Conservation (phyloP, 2,797 vertebrate species). For the Poecile montanus region DNA sequence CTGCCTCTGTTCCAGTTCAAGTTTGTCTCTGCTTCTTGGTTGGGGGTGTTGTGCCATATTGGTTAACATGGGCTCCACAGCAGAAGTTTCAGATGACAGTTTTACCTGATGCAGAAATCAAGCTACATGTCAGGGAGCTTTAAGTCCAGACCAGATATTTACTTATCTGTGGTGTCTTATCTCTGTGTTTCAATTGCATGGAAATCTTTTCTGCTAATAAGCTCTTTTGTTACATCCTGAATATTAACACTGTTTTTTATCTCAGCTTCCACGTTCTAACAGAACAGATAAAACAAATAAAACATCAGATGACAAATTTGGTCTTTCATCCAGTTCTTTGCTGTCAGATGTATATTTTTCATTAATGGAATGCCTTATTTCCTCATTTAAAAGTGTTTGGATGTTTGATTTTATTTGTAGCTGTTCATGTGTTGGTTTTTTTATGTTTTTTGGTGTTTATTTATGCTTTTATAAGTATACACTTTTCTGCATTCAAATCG, state of each 20-base stretch:
- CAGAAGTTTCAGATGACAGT: background rate
- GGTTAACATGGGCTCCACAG: background rate
- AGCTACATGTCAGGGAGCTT: background rate
- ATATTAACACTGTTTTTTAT: background rate
- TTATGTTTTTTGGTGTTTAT: background rate
- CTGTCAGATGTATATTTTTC: background rate
- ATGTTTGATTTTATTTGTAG: background rate
- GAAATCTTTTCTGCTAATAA: background rate
- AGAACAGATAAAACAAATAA: background rate
- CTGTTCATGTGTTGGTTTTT: background rate
- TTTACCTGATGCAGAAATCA: background rate
- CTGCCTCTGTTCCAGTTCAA: background rate
- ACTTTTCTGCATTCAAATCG: background rate
- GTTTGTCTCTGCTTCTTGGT: background rate
- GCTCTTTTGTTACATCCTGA: background rate
- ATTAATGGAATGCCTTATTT: background rate
- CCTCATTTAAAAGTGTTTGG: background rate
- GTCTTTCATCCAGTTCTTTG: background rate
- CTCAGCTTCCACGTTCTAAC: background rate
- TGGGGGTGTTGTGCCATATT: background rate
- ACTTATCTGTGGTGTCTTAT: background rate
- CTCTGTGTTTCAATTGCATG: background rate
- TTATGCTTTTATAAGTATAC: background rate
- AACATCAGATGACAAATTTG: background rate
- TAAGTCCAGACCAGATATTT: background rate